Percentiles rank a stretch among this genome's conserved stretches.
Evolutionary conservation across 64 coral and sea anemone genomes (phyloP).

Genomic region (Astreopora myriophthalma): DNA sequence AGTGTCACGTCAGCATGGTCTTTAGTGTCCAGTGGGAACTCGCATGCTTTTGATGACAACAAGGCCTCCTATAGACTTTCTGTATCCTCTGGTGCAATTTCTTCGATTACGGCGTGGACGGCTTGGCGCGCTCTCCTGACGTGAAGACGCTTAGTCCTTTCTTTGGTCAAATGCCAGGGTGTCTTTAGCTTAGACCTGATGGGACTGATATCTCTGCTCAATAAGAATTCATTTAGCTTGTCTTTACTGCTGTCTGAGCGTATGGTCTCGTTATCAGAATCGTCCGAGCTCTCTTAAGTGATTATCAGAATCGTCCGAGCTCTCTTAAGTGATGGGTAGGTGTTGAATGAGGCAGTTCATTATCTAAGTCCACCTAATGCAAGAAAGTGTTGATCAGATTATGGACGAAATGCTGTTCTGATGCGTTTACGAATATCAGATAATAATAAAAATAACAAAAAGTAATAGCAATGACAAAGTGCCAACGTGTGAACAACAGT

Average conservation of each 20-base stretch:
- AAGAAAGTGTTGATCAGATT: neutral
- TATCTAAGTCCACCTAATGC: neutral
- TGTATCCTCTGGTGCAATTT: conserved; percentile 48
- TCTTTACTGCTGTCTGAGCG: conserved; percentile 9
- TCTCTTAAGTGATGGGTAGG: neutral
- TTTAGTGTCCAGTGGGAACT: neutral
- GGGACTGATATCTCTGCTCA: conserved; percentile 33
- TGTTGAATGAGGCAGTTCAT: neutral
- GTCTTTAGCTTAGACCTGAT: conserved; percentile 20
- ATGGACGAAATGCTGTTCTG: neutral
- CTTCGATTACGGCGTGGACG: conserved; percentile 33
- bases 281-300: conserved; percentile 20
- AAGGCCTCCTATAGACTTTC: neutral
- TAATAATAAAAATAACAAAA: too few relatives aligned
- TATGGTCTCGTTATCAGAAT: conserved; percentile 3
- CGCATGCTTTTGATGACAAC: neutral
- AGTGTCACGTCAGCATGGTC: neutral
- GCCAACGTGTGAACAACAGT: neutral
- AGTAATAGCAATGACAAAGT: neutral
- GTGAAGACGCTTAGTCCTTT: conserved; percentile 20
- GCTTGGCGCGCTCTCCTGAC: conserved; percentile 19
- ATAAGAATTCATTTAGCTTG: conserved; percentile 28
- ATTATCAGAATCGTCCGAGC: neutral
- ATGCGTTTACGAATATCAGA: neutral
- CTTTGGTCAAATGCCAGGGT: neutral